phyloP scores from a whole-genome alignment of 2,797 vertebrate genomes.

The Xiphophorus birchmanni region DNA sequence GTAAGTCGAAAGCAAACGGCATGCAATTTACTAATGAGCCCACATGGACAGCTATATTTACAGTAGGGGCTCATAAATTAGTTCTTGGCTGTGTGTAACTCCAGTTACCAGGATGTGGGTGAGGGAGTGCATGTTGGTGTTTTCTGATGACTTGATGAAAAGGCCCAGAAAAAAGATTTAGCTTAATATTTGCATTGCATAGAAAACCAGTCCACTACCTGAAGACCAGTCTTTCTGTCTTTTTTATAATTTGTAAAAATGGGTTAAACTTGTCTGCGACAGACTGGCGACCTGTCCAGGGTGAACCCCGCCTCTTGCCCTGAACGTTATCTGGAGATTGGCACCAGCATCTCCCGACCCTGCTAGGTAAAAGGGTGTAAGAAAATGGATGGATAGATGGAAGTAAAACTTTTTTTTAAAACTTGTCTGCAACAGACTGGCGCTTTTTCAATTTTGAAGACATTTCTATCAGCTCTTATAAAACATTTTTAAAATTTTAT shows the following conservation, averaged over 20 bases:
- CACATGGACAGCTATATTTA: constrained; percentile 24
- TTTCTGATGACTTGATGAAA: constrained; percentile 44
- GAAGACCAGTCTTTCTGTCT: not conserved
- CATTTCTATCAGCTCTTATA: not conserved
- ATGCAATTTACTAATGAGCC: constrained; percentile 33
- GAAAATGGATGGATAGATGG: too few species aligned
- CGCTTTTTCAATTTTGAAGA: not conserved
- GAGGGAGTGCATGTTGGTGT: constrained; percentile 41
- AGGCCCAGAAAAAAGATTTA: constrained; percentile 10
- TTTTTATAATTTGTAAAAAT: not conserved
- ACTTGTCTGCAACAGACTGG: too few species aligned
- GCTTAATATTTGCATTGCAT: not conserved
- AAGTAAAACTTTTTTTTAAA: not conserved
- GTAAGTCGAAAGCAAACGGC: not conserved
- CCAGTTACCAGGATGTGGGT: constrained; percentile 15
- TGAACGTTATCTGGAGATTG: too few species aligned
- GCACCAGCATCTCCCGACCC: too few species aligned
- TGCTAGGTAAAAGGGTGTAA: too few species aligned
- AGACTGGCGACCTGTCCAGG: too few species aligned
- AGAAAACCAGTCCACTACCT: not conserved
- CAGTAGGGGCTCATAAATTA: constrained; percentile 34
- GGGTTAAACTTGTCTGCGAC: too few species aligned
- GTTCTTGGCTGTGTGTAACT: constrained; percentile 40
- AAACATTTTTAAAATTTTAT: not conserved
- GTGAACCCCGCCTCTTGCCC: too few species aligned